Conservation (phyloP, 2,888 invertebrate species). For the Acanthoscelides obtectus region DNA sequence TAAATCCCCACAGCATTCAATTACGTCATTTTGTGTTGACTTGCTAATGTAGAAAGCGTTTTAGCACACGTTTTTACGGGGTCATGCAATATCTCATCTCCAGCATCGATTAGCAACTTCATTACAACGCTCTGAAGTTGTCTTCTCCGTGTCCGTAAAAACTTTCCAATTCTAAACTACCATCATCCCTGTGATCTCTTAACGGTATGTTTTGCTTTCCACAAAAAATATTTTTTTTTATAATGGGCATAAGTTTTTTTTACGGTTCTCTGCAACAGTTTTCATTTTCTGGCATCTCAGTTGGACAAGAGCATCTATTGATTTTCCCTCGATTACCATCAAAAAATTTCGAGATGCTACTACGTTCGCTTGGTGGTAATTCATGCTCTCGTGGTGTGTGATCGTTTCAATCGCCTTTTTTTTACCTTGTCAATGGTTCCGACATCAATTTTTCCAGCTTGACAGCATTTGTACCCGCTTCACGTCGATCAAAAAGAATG, state of each 20-base stretch:
- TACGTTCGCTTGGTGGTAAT: neutral
- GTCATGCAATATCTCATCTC: neutral
- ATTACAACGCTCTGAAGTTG: neutral
- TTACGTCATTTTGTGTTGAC: conserved; percentile 1
- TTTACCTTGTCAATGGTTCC: neutral
- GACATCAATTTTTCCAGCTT: neutral
- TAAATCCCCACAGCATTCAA: neutral
- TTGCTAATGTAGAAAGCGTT: neutral
- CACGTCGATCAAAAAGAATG: neutral
- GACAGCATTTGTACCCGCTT: neutral
- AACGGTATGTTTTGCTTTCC: conserved; percentile 2
- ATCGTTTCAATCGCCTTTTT: neutral
- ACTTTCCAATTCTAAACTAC: neutral
- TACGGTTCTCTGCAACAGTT: neutral
- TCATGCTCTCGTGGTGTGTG: neutral
- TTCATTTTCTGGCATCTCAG: neutral
- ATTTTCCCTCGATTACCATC: neutral
- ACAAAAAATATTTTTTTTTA: conserved; percentile 1
- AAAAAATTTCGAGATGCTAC: neutral
- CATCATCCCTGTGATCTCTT: conserved; percentile 1
- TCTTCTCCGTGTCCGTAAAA: conserved; percentile 1
- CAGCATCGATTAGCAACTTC: neutral
- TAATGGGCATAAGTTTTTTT: neutral
- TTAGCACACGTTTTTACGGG: neutral
- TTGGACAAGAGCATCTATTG: neutral